Evolutionary conservation across 1,140 invertebrate species (phyloP).

Genomic region (Macrosteles quadrilineatus): DNA sequence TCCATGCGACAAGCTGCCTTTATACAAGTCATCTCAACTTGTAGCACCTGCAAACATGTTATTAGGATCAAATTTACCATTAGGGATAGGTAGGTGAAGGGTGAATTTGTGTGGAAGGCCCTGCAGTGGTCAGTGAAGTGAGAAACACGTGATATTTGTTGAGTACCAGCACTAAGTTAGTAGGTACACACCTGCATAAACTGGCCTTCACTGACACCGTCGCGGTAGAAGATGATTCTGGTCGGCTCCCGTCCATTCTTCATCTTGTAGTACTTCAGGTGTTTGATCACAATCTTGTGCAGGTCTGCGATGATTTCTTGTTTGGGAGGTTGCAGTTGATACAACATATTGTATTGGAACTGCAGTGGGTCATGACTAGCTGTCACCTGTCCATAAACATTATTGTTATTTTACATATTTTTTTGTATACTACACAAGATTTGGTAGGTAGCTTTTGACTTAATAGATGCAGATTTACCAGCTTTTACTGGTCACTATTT

Average conservation of each 20-base stretch:
- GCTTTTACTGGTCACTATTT: too few species aligned
- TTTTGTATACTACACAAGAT: neutral
- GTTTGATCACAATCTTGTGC: conserved; percentile 63
- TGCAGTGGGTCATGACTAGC: conserved; percentile 65
- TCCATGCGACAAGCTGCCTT: conserved; percentile 61
- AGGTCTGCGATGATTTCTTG: conserved; percentile 77
- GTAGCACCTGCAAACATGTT: conserved; percentile 49
- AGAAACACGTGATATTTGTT: too few species aligned
- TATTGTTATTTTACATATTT: neutral
- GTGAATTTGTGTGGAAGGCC: too few species aligned
- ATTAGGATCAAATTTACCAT: too few species aligned
- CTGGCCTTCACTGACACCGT: conserved; percentile 89
- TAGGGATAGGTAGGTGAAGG: too few species aligned
- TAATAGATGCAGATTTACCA: too few species aligned
- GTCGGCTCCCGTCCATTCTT: conserved; percentile 55
- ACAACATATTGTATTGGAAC: conserved; percentile 68
- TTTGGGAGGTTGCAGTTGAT: conserved; percentile 64
- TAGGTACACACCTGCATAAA: conserved; percentile 72
- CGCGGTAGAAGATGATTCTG: conserved; percentile 71
- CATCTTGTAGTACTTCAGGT: conserved; percentile 57
- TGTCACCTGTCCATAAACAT: conserved; percentile 53
- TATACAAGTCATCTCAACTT: conserved; percentile 66
- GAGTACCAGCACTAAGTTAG: too few species aligned
- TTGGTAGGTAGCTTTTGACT: too few species aligned
- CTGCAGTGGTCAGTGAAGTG: too few species aligned